Conservation (phyloP, 2,113 vertebrate genomes). For the Amia ocellicauda region DNA sequence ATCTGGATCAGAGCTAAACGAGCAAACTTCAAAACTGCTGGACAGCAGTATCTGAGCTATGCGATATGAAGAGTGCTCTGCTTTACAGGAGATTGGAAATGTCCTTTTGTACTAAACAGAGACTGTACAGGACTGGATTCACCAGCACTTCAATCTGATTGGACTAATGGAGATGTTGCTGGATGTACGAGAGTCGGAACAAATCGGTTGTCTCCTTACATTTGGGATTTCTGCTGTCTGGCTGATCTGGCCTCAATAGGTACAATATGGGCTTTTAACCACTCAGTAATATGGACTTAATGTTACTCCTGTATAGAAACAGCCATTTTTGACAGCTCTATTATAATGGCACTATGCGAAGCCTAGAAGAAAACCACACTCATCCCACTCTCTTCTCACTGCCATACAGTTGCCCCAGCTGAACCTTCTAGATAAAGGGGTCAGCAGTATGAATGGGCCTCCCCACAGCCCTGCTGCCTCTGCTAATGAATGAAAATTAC, state of each 20-base stretch:
- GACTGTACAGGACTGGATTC: too few species aligned
- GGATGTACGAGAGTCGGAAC: not conserved
- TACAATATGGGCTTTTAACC: not conserved
- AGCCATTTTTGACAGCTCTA: constrained; percentile 7
- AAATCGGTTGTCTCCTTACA: not conserved
- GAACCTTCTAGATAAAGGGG: not conserved
- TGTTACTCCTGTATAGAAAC: not conserved
- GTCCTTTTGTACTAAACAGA: too few species aligned
- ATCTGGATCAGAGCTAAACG: too few species aligned
- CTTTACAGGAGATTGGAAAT: too few species aligned
- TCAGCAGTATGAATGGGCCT: not conserved
- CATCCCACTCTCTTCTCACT: constrained; percentile 1
- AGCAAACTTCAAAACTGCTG: too few species aligned
- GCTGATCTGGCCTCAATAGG: not conserved
- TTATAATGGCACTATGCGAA: not conserved
- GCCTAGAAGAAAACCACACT: not conserved
- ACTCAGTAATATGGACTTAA: not conserved
- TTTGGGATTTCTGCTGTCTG: not conserved
- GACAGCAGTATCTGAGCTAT: too few species aligned
- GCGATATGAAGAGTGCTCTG: too few species aligned
- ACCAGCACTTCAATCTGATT: too few species aligned
- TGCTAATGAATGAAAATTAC: not conserved
- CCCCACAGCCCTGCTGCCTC: constrained; percentile 1
- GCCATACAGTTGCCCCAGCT: not conserved
- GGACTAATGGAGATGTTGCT: not conserved